A percentile compares a stretch with the other conserved stretches of the same genome.
These are phyloP conservation scores for Toxostoma redivivum DNA, from an alignment of 2,113 vertebrate species.

Conservation along the genomic window DNA sequence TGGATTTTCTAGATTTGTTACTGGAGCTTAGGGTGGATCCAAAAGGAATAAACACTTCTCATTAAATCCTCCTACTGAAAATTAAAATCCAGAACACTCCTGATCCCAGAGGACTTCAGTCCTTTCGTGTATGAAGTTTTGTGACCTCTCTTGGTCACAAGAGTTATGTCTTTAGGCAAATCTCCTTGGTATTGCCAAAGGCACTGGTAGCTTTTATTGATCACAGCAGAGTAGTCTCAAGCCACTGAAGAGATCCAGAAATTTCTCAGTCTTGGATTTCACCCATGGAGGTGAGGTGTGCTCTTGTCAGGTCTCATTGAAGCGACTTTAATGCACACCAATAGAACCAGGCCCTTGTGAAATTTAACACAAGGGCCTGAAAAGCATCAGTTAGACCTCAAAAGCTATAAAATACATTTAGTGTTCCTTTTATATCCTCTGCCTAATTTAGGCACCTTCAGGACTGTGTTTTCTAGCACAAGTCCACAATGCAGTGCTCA, in stretches of 20 bases:
- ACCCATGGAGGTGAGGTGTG: fast-evolving
- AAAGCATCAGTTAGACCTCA: not conserved
- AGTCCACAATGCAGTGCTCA: not conserved
- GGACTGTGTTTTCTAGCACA: not conserved
- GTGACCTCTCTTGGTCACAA: not conserved
- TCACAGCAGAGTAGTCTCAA: not conserved
- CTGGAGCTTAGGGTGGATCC: not conserved
- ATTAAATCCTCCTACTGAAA: not conserved
- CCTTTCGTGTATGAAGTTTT: fast-evolving
- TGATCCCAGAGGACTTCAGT: not conserved
- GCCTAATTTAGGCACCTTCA: not conserved
- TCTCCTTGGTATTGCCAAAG: not conserved
- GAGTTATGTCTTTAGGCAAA: not conserved
- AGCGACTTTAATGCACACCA: not conserved
- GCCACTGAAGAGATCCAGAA: not conserved
- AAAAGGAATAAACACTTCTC: not conserved
- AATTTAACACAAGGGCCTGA: not conserved
- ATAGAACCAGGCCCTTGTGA: not conserved
- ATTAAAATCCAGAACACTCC: not conserved
- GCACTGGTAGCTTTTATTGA: not conserved
- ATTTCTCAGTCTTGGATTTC: not conserved
- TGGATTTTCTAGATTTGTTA: not conserved
- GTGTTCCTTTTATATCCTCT: not conserved
- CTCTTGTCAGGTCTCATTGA: not conserved
- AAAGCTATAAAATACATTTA: not conserved